phyloP scores from a whole-genome alignment of 2,888 invertebrate genomes.

The Drosophila engyochracea region DNA sequence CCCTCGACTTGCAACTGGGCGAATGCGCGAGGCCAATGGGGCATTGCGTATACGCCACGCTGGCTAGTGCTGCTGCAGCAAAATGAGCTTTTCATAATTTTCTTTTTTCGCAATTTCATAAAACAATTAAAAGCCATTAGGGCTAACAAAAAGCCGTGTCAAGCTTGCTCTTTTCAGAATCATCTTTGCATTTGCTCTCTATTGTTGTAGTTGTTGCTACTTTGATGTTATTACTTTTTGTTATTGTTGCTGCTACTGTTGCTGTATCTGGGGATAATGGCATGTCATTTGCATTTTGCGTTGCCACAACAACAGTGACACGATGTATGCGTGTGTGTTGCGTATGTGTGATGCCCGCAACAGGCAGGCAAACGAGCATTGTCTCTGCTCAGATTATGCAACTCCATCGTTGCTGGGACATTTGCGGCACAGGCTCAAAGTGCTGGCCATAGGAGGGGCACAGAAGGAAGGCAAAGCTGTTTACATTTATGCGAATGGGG shows the following conservation, averaged over 20 bases:
- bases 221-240: conserved; percentile 11
- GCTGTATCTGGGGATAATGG: conserved; percentile 58
- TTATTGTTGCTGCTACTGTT: conserved; percentile 36
- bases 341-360: conserved; percentile 23
- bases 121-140: conserved; percentile 81
- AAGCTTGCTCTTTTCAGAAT: conserved; percentile 37
- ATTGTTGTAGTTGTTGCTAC: conserved; percentile 21
- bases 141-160: conserved; percentile 65
- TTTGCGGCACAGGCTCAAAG: conserved; percentile 10
- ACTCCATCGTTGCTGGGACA: conserved; percentile 26
- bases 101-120: conserved; percentile 68
- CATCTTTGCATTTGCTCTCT: conserved; percentile 45
- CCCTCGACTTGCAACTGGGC: conserved; percentile 54
- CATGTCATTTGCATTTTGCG: conserved; percentile 74
- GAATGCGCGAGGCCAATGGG: conserved; percentile 44
- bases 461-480: conserved; percentile 17
- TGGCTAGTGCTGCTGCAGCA: conserved; percentile 19
- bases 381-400: conserved; percentile 30
- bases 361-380: conserved; percentile 25
- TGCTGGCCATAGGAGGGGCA: background rate
- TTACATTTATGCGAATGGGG: conserved; percentile 36
- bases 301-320: conserved; percentile 46
- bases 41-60: conserved; percentile 34
- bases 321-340: conserved; percentile 19
- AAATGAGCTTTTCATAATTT: conserved; percentile 26